These are phyloP conservation scores for Argentina silus DNA, from an alignment of 2,797 vertebrate species.

Conservation along the genomic window DNA sequence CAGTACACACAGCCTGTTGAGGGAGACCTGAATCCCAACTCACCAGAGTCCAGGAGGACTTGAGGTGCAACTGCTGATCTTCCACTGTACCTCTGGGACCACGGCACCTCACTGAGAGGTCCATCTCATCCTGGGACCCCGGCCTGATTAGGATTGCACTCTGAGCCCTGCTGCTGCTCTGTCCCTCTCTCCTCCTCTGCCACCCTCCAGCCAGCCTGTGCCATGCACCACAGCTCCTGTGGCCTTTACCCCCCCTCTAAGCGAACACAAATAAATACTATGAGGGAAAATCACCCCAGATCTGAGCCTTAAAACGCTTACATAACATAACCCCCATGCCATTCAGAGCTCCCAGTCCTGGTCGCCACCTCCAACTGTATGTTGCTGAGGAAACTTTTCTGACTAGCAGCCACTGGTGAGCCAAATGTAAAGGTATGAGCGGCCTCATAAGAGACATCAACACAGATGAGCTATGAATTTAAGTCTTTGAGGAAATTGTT, in stretches of 20 bases:
- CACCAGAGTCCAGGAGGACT: slow-evolving; percentile 68
- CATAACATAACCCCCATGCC: slow-evolving; percentile 38
- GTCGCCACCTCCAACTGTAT: not conserved
- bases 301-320: slow-evolving; percentile 51
- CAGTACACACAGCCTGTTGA: not conserved
- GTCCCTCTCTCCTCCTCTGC: slow-evolving; percentile 10
- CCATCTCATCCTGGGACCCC: slow-evolving; percentile 36
- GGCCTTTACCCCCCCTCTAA: slow-evolving; percentile 24
- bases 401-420: slow-evolving; percentile 13
- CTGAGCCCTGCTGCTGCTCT: slow-evolving; percentile 5
- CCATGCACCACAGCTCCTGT: slow-evolving; percentile 31
- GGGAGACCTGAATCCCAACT: slow-evolving; percentile 40
- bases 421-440: not conserved
- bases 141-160: not conserved
- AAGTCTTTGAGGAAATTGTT: not conserved
- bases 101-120: slow-evolving; percentile 31
- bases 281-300: slow-evolving; percentile 34
- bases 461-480: not conserved
- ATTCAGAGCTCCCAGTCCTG: not conserved
- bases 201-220: slow-evolving; percentile 21
- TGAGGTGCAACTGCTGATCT: slow-evolving; percentile 39
- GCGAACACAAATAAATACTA: slow-evolving; percentile 32
- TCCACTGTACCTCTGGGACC: not conserved
- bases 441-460: not conserved
- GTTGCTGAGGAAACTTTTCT: no score